Base-by-base conservation (phyloP, 2,797 vertebrate species). In the Pseudomugil gertrudae region DNA sequence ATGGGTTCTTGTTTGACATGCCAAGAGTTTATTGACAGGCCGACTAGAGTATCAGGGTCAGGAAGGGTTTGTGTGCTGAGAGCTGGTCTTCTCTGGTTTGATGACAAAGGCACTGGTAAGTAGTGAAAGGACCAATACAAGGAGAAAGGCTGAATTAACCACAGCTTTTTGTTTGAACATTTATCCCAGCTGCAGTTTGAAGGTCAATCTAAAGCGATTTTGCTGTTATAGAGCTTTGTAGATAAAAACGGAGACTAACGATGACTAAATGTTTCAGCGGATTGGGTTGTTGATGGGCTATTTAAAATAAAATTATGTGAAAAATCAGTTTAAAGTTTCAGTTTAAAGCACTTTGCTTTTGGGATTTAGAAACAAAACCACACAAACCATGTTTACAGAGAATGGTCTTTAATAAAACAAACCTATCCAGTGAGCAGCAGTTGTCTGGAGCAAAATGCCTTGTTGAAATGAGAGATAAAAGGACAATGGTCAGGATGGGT, bases 1-100 rank as follows among this genome's bases (percentile, higher is more conserved):
- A 82, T 73, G 76, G 72, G 63, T 63, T 83, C 69, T 77, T 90
- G 79, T 90, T 47, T 57, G 47, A 66, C 47, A 40, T 57, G 53
- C 57, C 47, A 23, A 66, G 63, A 45, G 57, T 47, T 74, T 60
- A 52, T 30, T 64, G 57, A 73, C 70, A 57, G 47, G n/a, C 36
- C 54, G 57, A 60, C 52, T 40, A 17, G 72, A 59, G 57, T 72
- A 55, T 62, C 48, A 3, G 74, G 71, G 80, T 84, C 84, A 66
- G 5, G 21, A 36, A 59, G 74, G 82, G 86, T 85, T 83, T 2
- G 56, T 33, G n/a, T 32, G 30, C 72, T 51, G 56, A 65, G 50
- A 72, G 26, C 57, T 23, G 59, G 35, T 17, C 58, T 80, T 58
- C 47, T 51, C 27, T 54, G 53, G 69, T 66, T 79, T 33, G 0